Percentiles rank a stretch among this genome's conserved stretches.
phyloP scores from a whole-genome alignment of 1,140 invertebrate species.

The Trichoplusia ni region DNA sequence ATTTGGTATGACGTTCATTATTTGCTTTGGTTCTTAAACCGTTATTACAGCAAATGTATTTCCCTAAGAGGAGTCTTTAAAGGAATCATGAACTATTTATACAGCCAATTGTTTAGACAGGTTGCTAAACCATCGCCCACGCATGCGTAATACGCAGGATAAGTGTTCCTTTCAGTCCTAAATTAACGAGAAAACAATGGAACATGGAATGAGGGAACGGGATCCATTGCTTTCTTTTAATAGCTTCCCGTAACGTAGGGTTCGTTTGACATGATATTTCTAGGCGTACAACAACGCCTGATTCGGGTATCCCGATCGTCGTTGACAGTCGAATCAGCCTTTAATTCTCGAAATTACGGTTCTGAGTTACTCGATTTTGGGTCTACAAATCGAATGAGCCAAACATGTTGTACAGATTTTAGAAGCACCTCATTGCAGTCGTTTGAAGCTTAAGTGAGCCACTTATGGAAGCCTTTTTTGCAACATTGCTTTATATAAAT shows the following conservation, averaged over 20 bases:
- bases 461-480: conserved; percentile 51
- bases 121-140: conserved; percentile 26
- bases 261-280: conserved; percentile 18
- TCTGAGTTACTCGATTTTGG: conserved; percentile 1
- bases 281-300: no score
- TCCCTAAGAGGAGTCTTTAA: not conserved
- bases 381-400: conserved; percentile 5
- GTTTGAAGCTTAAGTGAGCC: conserved; percentile 61
- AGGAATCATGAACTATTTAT: conserved; percentile 22
- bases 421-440: conserved; percentile 52
- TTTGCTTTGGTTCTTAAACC: no score
- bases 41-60: conserved; percentile 9
- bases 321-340: conserved; percentile 10
- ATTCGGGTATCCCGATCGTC: not conserved
- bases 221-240: conserved; percentile 17
- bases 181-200: conserved; percentile 27
- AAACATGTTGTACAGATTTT: conserved; percentile 47
- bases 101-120: conserved; percentile 23
- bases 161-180: conserved; percentile 25
- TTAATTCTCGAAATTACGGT: conserved; percentile 18
- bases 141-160: conserved; percentile 26
- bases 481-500: conserved; percentile 40
- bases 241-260: not conserved
- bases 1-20: no score
- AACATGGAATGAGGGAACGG: conserved; percentile 6